Evolutionary conservation across 2,797 vertebrate genomes (phyloP), one percentile per base, ranked within the genome.

Genomic region (Channa striata): DNA sequence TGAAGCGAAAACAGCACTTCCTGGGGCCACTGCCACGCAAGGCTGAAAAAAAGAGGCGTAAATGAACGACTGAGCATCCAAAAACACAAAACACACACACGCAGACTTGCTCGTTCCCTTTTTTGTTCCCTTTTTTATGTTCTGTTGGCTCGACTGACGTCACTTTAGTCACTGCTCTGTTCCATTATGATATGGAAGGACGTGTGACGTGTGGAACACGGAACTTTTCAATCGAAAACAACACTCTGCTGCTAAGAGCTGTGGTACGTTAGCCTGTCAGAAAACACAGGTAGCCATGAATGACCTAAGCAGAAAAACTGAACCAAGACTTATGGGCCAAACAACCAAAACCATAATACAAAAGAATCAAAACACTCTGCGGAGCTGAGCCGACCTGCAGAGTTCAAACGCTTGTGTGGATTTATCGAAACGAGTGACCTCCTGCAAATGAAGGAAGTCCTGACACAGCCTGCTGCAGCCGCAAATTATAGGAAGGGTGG

Each of bases 1-100:
- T 52, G 72, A 89, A 94, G 0, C 20, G 4, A 14, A 82, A 89
- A 81, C 94, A 94, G 88, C 94, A 94, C 48, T 42, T 89, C 51
- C 63, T 90, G 0, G 91, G 90, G 6, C 77, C 78, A 23, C 37
- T 0, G 50, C 87, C 66, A 60, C 68, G 90, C 58, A 79, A 0
- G 72, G 68, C 85, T 90, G 19, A 13, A 56, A 72, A 65, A 78
- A 13, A 70, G 25, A 72, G 2, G 0, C 3, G 21, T 21, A 23
- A 25, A 42, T 42, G 16, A 76, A 42, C 16, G 71, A n/a, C 30
- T 40, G 11, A 20, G 23, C 19, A 6, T 20, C 3, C 10, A 4
- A 10, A 8, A 61, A 50, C 48, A 46, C 9, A 44, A 4, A 9
- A 11, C 60, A 50, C 48, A 44, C 6, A 48, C 49, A 21, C 46